Evolutionary conservation across 2,888 invertebrate species (phyloP), one percentile per base, ranked within the genome.

Genomic region (Nomada flava): DNA sequence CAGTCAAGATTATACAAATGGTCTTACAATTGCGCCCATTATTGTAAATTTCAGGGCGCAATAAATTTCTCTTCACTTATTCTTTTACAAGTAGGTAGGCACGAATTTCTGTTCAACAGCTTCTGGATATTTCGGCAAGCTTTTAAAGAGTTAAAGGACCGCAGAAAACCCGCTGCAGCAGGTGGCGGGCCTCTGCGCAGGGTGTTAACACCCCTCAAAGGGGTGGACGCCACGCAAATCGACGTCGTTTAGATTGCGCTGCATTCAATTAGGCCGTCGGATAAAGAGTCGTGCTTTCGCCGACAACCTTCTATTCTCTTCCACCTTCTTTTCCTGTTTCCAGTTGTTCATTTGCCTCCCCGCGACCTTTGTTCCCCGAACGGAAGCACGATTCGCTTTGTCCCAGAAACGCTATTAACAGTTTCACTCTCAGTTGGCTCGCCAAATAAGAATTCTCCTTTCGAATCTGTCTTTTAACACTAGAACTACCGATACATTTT

Each of bases 161-260:
- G 77, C 79, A 72, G 84, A 88, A 81, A 86, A 82, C 82, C 70
- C 79, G 57, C 71, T 72, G 77, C 79, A 74, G 88, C 86, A 82
- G 84, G 88, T 85, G 83, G 76, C 71, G 69, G 29, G 65, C 65
- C 72, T 47, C 29, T 60, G 65, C 26, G 75, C 64, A 20, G 69
- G 72, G 73, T 80, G 69, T 70, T 73, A 81, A 82, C 82, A 67
- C 67, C 52, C 52, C 23, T 73, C 59, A 26, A 13, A 71, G 73
- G 67, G 82, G 83, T 67, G 83, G 77, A 76, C 80, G 78, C 69
- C 74, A 77, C 80, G 89, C 89, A 84, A 90, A 90, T 89, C 88
- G 90, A 89, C 88, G 87, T 86, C 88, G 88, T 90, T 90, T 89
- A 90, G 90, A 90, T 90, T 83, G 89, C 86, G 88, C 79, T 87